A percentile compares a stretch with the other conserved stretches of the same genome.
These are phyloP conservation scores for Callaeas wilsoni DNA, from an alignment of 2,113 vertebrate genomes.

Conservation along the genomic window DNA sequence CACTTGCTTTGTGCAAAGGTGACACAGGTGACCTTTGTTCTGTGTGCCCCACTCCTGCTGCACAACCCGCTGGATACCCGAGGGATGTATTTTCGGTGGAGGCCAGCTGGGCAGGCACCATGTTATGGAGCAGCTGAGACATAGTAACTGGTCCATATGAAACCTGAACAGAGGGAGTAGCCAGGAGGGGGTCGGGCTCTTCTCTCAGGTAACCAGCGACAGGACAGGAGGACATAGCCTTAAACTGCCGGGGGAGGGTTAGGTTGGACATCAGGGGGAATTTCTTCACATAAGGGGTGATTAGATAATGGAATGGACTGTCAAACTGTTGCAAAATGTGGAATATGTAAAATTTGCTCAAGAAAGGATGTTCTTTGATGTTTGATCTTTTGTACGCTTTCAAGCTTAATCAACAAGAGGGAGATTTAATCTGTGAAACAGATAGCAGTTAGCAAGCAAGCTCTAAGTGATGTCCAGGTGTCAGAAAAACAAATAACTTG, in stretches of 20 bases:
- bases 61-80: rapidly evolving
- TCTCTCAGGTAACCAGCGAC: not conserved
- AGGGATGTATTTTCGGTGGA: not conserved
- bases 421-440: not conserved
- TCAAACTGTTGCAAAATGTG: not conserved
- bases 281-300: not conserved
- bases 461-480: not conserved
- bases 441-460: not conserved
- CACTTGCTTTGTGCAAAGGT: no score
- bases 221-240: not conserved
- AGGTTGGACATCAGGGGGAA: not conserved
- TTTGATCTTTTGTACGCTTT: not conserved
- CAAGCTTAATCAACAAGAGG: not conserved
- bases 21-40: not conserved
- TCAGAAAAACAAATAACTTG: not conserved
- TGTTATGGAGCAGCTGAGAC: not conserved
- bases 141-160: rapidly evolving
- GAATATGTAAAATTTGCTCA: not conserved
- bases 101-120: rapidly evolving
- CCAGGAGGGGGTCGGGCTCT: rapidly evolving
- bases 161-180: not conserved
- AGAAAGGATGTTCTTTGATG: not conserved
- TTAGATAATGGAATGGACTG: no score
- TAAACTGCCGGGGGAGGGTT: not conserved
- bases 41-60: rapidly evolving